Evolutionary conservation across 2,113 vertebrate species (phyloP), one percentile per base, ranked within the genome.

Genomic region (Hemichromis elongatus): DNA sequence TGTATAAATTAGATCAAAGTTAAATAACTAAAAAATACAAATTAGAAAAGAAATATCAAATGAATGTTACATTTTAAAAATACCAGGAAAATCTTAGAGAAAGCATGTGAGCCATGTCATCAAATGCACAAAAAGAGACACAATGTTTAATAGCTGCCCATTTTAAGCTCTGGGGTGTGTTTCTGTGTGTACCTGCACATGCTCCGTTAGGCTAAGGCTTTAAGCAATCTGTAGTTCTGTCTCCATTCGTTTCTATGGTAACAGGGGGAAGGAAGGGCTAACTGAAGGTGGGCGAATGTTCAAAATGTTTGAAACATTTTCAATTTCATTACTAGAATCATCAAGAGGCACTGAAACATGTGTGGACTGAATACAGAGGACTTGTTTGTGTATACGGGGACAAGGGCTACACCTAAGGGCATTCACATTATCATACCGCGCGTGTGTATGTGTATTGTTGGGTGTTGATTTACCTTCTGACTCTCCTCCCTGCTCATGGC

Each of bases 401-500:
- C 7, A 7, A 26, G 50, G 9, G 50, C 52, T 56, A 24, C 35
- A 70, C 47, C 18, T 19, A n/a, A 59, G 33, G 47, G 28, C 9
- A 33, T 13, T 40, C 13, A 42, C 13, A 53, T 56, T 57, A 50
- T 80, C 66, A 70, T 26, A 55, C 24, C 9, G 0, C 37, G 68
- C 13, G 4, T 81, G 8, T 66, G 21, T 52, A 18, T 68, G 35
- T 75, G 13, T 28, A 16, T 57, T 82, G 47, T 42, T 77, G n/a
- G 59, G 47, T 82, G 56, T 45, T 68, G 53, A 81, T 80, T 61
- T 86, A 98, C 98, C 97, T 98, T 99, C 92, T 98, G 97, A 1
- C 96, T 97, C 90, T 98, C 98, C 95, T 99, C 97, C 1, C 97
- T 96, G 93, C 98, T 99, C 98, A 99, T 99, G 85, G 98, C 98